phyloP scores from a whole-genome alignment of 37 sponge, comb jelly and placozoan genomes.

The Cliona cf. orientalis region DNA sequence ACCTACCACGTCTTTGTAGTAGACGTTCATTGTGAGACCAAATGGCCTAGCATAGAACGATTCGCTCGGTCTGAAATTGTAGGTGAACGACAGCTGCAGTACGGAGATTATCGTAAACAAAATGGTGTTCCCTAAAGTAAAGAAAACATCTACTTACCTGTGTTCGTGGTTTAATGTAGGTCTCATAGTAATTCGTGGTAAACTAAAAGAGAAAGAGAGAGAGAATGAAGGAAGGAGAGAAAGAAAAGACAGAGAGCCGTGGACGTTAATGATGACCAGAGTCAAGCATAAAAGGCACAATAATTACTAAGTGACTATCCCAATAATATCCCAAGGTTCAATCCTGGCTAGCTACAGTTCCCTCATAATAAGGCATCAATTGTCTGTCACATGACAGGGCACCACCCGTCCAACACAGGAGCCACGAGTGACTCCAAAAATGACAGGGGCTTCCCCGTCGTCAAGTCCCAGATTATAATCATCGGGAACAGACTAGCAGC shows the following conservation, averaged over 20 bases:
- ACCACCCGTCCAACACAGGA: neutral
- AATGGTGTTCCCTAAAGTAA: too few species aligned
- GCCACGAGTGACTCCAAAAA: neutral
- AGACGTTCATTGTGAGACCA: slow-evolving; percentile 69
- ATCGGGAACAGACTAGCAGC: too few species aligned
- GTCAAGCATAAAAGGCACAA: too few species aligned
- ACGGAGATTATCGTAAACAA: too few species aligned
- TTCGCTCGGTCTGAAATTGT: slow-evolving; percentile 79
- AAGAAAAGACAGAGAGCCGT: too few species aligned
- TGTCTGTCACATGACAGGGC: slow-evolving; percentile 22
- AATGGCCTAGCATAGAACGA: slow-evolving; percentile 79
- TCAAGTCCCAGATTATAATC: slow-evolving; percentile 39
- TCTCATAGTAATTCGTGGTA: slow-evolving; percentile 46
- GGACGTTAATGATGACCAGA: too few species aligned
- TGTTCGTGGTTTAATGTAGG: slow-evolving; percentile 62
- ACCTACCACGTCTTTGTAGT: slow-evolving; percentile 80
- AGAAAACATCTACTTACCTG: too few species aligned
- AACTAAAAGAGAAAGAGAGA: slow-evolving; percentile 44
- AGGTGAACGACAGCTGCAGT: slow-evolving; percentile 72
- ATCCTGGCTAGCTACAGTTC: neutral
- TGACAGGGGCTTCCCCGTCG: neutral
- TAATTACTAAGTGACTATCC: too few species aligned
- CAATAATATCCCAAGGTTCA: neutral
- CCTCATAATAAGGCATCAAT: slow-evolving; percentile 74
- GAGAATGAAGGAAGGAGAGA: too few species aligned